Evolutionary conservation across 1,140 invertebrate species (phyloP).

Genomic region (Meloidogyne hapla): DNA sequence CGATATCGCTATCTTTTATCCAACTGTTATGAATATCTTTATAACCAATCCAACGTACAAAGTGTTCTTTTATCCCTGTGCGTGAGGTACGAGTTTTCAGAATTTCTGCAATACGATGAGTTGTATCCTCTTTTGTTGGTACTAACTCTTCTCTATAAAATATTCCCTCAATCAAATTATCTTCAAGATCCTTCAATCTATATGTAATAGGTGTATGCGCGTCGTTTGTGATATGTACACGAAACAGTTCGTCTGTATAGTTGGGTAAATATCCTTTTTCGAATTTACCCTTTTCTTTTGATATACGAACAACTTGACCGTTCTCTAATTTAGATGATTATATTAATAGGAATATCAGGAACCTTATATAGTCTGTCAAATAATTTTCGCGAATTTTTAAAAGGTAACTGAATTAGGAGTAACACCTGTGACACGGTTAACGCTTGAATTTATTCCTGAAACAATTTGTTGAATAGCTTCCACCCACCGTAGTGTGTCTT

Average conservation of each 20-base stretch:
- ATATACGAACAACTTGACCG: conserved; percentile 22
- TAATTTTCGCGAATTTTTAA: conserved; percentile 28
- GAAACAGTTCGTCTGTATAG: conserved; percentile 33
- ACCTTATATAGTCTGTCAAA: not conserved
- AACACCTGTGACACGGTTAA: conserved; percentile 23
- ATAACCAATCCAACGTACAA: conserved; percentile 24
- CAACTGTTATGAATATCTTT: conserved; percentile 16
- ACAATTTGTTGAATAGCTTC: conserved; percentile 39
- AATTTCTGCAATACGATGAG: conserved; percentile 15
- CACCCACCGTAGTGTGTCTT: conserved; percentile 37
- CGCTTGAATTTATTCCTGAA: conserved; percentile 36
- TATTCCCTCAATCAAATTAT: not conserved
- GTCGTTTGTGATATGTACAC: too few relatives aligned
- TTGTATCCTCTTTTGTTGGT: not conserved
- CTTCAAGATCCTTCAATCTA: not conserved
- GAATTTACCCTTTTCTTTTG: conserved; percentile 29
- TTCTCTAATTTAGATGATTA: not conserved
- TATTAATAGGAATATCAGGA: not conserved
- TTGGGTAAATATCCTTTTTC: conserved; percentile 22
- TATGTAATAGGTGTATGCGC: not conserved
- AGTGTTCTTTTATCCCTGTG: conserved; percentile 17
- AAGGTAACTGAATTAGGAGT: conserved; percentile 30
- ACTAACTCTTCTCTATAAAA: conserved; percentile 31
- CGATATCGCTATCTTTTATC: not conserved
- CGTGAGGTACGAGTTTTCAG: not conserved